phyloP scores from a whole-genome alignment of 2,888 invertebrate species.

The Poecilobothrus nobilitatus region DNA sequence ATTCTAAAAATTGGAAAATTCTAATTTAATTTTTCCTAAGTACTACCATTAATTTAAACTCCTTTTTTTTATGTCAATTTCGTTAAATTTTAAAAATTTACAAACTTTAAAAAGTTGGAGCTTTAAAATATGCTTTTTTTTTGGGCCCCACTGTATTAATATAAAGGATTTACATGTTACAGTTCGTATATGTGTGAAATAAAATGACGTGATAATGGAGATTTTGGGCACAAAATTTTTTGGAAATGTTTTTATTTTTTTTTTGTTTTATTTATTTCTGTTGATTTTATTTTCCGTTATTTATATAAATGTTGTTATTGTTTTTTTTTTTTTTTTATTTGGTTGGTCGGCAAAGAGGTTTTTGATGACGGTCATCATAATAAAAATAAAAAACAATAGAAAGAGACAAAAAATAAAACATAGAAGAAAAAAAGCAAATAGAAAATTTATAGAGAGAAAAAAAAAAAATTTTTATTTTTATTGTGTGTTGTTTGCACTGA shows the following conservation, averaged over 20 bases:
- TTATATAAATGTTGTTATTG: neutral
- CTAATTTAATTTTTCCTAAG: too few relatives aligned
- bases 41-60: too few relatives aligned
- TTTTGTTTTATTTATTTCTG: neutral
- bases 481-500: neutral
- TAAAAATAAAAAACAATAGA: neutral
- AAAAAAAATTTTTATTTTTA: neutral
- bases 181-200: neutral
- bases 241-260: neutral
- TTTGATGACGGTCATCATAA: conserved; percentile 1
- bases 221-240: neutral
- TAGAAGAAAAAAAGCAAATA: too few relatives aligned
- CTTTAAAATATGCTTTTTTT: too few relatives aligned
- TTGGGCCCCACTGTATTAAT: too few relatives aligned
- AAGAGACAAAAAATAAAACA: too few relatives aligned
- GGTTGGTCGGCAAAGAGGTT: conserved; percentile 2
- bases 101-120: too few relatives aligned
- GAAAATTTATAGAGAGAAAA: too few relatives aligned
- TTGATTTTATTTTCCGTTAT: neutral
- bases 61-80: too few relatives aligned
- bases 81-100: too few relatives aligned
- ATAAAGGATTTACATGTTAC: neutral
- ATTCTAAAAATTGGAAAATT: too few relatives aligned
- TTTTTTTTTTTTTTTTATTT: neutral
- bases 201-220: conserved; percentile 3